Percentiles rank a stretch among this genome's conserved stretches.
Conservation (phyloP, 1,140 invertebrate species). For the Bombus ignitus region DNA sequence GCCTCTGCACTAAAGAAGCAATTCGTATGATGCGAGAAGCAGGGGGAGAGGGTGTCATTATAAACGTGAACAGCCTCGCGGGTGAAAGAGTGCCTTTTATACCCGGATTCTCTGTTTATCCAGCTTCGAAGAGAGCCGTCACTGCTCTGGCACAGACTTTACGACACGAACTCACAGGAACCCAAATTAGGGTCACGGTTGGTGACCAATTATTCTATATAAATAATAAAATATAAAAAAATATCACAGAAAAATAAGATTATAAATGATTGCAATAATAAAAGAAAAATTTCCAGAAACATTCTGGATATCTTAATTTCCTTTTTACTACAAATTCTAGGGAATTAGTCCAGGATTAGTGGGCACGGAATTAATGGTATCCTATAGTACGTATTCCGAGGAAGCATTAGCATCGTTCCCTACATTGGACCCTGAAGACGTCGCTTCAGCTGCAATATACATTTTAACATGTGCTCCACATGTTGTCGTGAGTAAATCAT, state of each 20-base stretch:
- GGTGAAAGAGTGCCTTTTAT: constrained; percentile 82
- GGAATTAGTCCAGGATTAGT: constrained; percentile 80
- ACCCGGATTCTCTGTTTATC: constrained; percentile 83
- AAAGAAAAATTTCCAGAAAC: no score
- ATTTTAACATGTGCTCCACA: constrained; percentile 81
- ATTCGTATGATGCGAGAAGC: constrained; percentile 82
- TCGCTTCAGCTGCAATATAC: constrained; percentile 82
- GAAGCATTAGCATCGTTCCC: constrained; percentile 77
- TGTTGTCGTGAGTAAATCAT: constrained; percentile 69
- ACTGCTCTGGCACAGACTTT: constrained; percentile 84
- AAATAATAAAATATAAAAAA: background rate
- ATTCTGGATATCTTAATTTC: background rate
- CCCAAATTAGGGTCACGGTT: constrained; percentile 75
- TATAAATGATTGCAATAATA: background rate
- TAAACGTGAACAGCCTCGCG: constrained; percentile 78
- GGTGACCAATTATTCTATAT: background rate
- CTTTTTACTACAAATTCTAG: constrained; percentile 56
- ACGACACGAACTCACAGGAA: constrained; percentile 83
- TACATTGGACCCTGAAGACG: constrained; percentile 80
- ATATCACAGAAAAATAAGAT: no score
- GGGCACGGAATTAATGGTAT: constrained; percentile 73
- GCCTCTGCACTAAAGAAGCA: constrained; percentile 83
- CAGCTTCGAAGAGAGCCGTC: constrained; percentile 85
- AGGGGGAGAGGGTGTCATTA: constrained; percentile 56
- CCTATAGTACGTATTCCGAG: constrained; percentile 66